Base-by-base conservation (phyloP, 2,888 invertebrate species). In the Frankliniella fusca region DNA sequence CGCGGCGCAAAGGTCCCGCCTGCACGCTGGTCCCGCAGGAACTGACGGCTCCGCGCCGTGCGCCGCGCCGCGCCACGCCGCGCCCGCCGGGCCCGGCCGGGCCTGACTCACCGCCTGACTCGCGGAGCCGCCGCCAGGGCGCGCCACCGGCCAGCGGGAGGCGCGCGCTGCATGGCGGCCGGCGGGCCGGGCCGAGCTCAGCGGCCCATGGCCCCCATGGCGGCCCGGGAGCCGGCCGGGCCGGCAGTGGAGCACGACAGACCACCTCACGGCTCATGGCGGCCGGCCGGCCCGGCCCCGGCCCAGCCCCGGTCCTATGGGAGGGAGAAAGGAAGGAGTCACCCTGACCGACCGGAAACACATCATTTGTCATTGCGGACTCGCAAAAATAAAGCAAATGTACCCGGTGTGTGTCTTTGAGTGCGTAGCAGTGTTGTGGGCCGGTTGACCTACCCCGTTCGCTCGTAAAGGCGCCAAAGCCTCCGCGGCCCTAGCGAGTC, bases 1-100 rank as follows among this genome's bases (percentile, higher is more conserved):
- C 54, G 54, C 70, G 70, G 27, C 27, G 70, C 54, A 54, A 27
- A 23, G 11, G 12, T 11, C 70, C 70, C 20, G 54, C 54, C 70
- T 23, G 70, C 70, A 5, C 27, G 70, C n/a, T 27, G 70, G 70
- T 76, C 70, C 70, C 70, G 70, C 27, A 76, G 70, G 70, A 76
- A 76, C 70, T 76, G 70, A 70, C 3, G 61, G n/a, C n/a, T n/a
- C n/a, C 61, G 18, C 20, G 61, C 61, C 61, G 18, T 18, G 18
- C 61, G 61, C 61, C 38, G 38, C 38, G n/a, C 61, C 61, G 61
- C 61, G 7, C 18, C 7, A 11, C 18, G 18, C 61, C 61, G 54
- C 18, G 61, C 7, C 61, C 18, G 18, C 61, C 61, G 54, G 54
- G 54, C 12, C 15, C 54, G 18, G 61, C 61, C 15, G 38, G 38